Base-by-base conservation (phyloP, 2,113 vertebrate genomes). In the Calypte anna region DNA sequence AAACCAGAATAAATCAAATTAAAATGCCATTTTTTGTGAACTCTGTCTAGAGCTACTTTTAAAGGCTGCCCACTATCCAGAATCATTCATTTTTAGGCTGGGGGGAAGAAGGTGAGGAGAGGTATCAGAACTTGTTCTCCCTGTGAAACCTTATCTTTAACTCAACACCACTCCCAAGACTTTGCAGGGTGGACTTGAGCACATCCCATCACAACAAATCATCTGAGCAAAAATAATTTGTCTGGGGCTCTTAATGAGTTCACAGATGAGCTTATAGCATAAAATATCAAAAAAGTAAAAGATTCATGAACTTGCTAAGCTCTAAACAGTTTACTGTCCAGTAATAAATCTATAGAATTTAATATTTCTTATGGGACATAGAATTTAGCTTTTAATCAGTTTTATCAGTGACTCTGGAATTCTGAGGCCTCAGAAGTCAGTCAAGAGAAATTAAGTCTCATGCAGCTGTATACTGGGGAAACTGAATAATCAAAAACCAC, bases 1-100 rank as follows among this genome's bases (percentile, higher is more conserved):
- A 90, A 82, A 72, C 24, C 58, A 80, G 44, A 53, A 73, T 90
- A 82, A 54, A 86, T 55, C 58, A 67, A 67, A 77, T 27, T 57
- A 51, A 95, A 91, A 70, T 12, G 64, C 5, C 13, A 31, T 40
- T 40, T 40, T 93, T 50, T 91, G 20, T 67, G 70, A 91, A 63
- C 28, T 8, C 61, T 69, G 15, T 3, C 3, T 15, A 55, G 25
- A 62, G 33, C 33, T 80, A 16, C 21, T 94, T 90, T 74, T 18
- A 43, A 70, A 43, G 51, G 83, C 53, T 78, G 75, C 58, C 46
- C 85, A 85, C 33, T n/a, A 43, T 20, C 33, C 85, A 86, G 28
- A 70, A 68, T 31, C 14, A 90, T 90, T 76, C 4, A 1, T 31
- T 73, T 43, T 18, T 12, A 90, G 22, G 23, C 2, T 55, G 19